Conservation (phyloP, 2,888 invertebrate genomes). For the Ophonus ardosiacus region DNA sequence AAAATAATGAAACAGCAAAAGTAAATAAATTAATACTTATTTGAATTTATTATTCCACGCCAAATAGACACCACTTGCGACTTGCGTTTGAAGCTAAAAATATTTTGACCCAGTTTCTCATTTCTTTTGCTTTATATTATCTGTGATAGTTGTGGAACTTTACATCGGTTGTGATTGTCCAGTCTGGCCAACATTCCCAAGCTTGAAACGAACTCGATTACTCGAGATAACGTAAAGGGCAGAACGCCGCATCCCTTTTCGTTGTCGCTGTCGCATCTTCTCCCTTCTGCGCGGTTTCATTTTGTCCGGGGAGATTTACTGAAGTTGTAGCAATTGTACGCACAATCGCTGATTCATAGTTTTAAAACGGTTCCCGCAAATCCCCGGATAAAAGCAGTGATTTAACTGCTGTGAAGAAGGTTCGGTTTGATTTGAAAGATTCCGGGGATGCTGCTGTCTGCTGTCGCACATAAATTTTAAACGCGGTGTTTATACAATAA, state of each 20-base stretch:
- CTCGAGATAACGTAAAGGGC: neutral
- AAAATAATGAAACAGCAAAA: no score
- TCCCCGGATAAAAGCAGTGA: neutral
- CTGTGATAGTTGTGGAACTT: constrained; percentile 31
- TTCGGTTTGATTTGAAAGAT: neutral
- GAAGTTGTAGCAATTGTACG: constrained; percentile 24
- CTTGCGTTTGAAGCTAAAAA: no score
- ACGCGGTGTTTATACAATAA: neutral
- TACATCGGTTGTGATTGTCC: constrained; percentile 30
- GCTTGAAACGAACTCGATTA: constrained; percentile 37
- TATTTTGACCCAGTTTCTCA: constrained; percentile 37
- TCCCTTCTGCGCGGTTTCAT: constrained; percentile 20
- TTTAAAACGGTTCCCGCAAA: constrained; percentile 15
- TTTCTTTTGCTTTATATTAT: constrained; percentile 48
- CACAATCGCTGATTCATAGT: constrained; percentile 24
- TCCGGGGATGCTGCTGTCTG: neutral
- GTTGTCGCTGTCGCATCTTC: constrained; percentile 17
- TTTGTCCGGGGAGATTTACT: constrained; percentile 25
- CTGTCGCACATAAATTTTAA: neutral
- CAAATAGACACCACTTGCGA: no score
- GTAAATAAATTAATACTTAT: no score
- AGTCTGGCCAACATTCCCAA: constrained; percentile 13
- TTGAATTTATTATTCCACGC: no score
- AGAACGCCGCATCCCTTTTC: neutral
- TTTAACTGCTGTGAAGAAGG: neutral